Evolutionary conservation across 2,888 invertebrate genomes (phyloP).

Genomic region (Tachystola acroxantha): DNA sequence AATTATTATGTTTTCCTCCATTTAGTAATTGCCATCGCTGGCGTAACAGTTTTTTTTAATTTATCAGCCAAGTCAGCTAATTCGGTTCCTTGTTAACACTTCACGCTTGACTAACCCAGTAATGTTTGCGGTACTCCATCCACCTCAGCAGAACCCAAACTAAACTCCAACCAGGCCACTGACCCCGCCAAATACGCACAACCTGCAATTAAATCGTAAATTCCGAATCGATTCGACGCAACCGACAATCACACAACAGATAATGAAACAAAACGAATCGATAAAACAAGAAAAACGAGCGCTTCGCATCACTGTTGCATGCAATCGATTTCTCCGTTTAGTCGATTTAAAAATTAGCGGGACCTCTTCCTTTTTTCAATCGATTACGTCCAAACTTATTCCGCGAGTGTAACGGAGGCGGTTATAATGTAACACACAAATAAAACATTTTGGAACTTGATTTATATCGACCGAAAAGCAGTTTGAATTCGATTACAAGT

Average conservation of each 20-base stretch:
- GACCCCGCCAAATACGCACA: slow-evolving; percentile 27
- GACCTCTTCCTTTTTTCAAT: slow-evolving; percentile 26
- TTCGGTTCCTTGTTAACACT: slow-evolving; percentile 24
- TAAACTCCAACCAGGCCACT: slow-evolving; percentile 3
- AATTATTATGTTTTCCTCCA: too few relatives aligned
- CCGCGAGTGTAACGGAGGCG: slow-evolving; percentile 27
- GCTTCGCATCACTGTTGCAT: slow-evolving; percentile 45
- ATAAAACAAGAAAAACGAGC: slow-evolving; percentile 35
- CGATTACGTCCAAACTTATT: slow-evolving; percentile 26
- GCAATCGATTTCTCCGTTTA: slow-evolving; percentile 49
- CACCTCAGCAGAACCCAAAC: slow-evolving; percentile 14
- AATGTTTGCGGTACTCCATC: slow-evolving; percentile 11
- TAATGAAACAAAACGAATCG: slow-evolving; percentile 70
- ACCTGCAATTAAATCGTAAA: slow-evolving; percentile 75
- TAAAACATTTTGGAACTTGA: slow-evolving; percentile 37
- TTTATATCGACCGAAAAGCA: slow-evolving; percentile 38
- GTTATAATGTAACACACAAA: slow-evolving; percentile 28
- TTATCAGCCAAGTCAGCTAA: too few relatives aligned
- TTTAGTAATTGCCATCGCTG: too few relatives aligned
- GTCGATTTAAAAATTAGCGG: slow-evolving; percentile 48
- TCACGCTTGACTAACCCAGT: slow-evolving; percentile 37
- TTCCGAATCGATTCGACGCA: slow-evolving; percentile 65
- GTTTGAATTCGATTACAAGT: slow-evolving; percentile 36
- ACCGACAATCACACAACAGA: slow-evolving; percentile 74
- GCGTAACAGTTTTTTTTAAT: too few relatives aligned